Conservation (phyloP, 1,140 invertebrate species). For the Ips nitidus region DNA sequence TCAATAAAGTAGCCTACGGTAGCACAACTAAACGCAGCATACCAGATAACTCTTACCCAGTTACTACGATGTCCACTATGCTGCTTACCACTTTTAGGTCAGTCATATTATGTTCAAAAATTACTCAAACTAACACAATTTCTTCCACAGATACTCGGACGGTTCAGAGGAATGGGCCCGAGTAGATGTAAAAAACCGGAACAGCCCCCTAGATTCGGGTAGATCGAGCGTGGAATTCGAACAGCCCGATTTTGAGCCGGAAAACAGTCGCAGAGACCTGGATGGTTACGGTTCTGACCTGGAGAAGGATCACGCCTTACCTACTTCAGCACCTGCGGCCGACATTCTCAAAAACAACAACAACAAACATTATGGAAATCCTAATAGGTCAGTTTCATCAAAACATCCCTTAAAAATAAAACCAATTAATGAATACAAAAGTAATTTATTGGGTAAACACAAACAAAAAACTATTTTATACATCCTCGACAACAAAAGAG, state of each 20-base stretch:
- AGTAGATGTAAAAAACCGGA: constrained; percentile 47
- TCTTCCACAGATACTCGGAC: constrained; percentile 49
- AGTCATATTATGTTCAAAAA: neutral
- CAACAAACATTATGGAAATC: constrained; percentile 69
- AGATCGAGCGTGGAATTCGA: constrained; percentile 40
- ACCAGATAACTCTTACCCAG: constrained; percentile 62
- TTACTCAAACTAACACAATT: neutral
- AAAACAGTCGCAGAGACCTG: constrained; percentile 42
- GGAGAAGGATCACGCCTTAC: constrained; percentile 67
- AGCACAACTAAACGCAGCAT: constrained; percentile 68
- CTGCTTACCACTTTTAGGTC: constrained; percentile 58
- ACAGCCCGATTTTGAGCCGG: constrained; percentile 39
- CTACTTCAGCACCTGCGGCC: constrained; percentile 69
- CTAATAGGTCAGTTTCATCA: constrained; percentile 48
- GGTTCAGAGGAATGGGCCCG: constrained; percentile 49
- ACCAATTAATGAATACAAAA: too few species aligned
- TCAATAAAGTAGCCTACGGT: constrained; percentile 69
- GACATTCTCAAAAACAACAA: constrained; percentile 71
- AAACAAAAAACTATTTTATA: too few species aligned
- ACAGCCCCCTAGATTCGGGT: constrained; percentile 27
- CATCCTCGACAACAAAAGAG: too few species aligned
- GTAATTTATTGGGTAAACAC: too few species aligned
- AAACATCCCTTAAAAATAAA: neutral
- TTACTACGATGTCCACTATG: constrained; percentile 64
- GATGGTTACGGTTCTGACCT: constrained; percentile 63